Conservation (phyloP, 2,113 vertebrate genomes). For the Brienomyrus longianalis region DNA sequence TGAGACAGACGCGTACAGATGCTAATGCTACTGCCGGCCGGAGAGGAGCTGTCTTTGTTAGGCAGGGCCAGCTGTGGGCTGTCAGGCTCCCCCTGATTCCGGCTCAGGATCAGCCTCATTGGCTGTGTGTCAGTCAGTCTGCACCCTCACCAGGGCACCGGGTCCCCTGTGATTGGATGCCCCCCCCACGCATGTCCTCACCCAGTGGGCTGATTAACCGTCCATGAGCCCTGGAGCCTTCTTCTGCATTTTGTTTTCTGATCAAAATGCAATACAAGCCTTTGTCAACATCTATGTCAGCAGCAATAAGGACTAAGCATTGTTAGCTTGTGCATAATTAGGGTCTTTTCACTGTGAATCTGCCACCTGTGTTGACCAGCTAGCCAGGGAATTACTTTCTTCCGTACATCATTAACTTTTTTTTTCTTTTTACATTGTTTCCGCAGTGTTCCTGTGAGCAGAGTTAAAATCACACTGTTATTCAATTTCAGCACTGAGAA, state of each 20-base stretch:
- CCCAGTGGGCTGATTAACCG: constrained; percentile 77
- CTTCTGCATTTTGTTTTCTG: constrained; percentile 88
- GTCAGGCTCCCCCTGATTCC: constrained; percentile 75
- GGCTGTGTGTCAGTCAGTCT: constrained; percentile 66
- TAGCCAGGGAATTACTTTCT: constrained; percentile 19
- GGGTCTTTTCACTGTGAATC: constrained; percentile 42
- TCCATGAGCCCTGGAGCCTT: constrained; percentile 72
- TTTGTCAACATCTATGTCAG: constrained; percentile 66
- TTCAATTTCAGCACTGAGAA: background rate
- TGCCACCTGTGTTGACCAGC: constrained; percentile 43
- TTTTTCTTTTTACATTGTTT: background rate
- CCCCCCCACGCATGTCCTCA: constrained; percentile 69
- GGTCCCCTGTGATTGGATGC: constrained; percentile 59
- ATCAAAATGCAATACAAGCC: constrained; percentile 55
- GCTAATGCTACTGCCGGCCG: constrained; percentile 74
- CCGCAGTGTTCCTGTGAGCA: background rate
- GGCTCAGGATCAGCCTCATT: constrained; percentile 70
- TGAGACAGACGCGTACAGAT: constrained; percentile 74
- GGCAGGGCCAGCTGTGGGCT: constrained; percentile 69
- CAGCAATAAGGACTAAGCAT: constrained; percentile 70
- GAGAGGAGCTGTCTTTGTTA: constrained; percentile 66
- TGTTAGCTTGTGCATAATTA: constrained; percentile 56
- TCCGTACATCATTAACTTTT: background rate
- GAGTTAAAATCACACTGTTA: background rate
- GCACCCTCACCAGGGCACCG: constrained; percentile 13